Base-by-base conservation (phyloP, 2,113 vertebrate genomes). In the Burhinus oedicnemus region DNA sequence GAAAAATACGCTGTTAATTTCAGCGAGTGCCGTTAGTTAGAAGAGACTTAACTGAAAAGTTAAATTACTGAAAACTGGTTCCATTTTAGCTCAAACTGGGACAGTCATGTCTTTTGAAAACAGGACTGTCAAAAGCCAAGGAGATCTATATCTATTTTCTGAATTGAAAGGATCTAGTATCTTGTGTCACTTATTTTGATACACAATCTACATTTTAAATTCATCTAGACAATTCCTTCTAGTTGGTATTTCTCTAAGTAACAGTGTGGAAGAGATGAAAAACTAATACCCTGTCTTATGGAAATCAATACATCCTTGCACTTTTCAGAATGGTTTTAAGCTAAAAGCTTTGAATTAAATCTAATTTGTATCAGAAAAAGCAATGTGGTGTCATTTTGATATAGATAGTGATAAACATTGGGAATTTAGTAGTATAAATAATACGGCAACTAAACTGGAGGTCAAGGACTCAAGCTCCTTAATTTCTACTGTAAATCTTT, bases 301-400 rank as follows among this genome's bases (percentile, higher is more conserved):
- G 26, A n/a, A 80, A 83, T 88, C 66, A 60, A 57, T 90, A 62
- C 13, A 55, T 52, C 51, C 51, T 89, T 7, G 3, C 61, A 40
- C 15, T 68, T 69, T 77, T 81, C 55, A 86, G 58, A 91, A 81
- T n/a, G 27, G 13, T 80, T 93, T 83, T 55, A 90, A 52, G 21
- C 66, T 61, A 64, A 93, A 84, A 74, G 66, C n/a, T 65, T 78
- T 83, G 66, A 81, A 47, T 94, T 87, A 86, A 88, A 75, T 95
- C n/a, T 78, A 72, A 90, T 96, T 91, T 95, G 27, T 69, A 83
- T 81, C 55, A 81, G 81, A 86, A 88, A 86, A 90, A 80, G 25
- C 32, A 74, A 58, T 45, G 18, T 69, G 45, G 65, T 81, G 26
- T 36, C 27, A 36, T 72, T 93, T 70, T 57, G 52, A 64, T 85